Base-by-base conservation (phyloP, 2,113 vertebrate species). In the Pycnonotus jocosus region DNA sequence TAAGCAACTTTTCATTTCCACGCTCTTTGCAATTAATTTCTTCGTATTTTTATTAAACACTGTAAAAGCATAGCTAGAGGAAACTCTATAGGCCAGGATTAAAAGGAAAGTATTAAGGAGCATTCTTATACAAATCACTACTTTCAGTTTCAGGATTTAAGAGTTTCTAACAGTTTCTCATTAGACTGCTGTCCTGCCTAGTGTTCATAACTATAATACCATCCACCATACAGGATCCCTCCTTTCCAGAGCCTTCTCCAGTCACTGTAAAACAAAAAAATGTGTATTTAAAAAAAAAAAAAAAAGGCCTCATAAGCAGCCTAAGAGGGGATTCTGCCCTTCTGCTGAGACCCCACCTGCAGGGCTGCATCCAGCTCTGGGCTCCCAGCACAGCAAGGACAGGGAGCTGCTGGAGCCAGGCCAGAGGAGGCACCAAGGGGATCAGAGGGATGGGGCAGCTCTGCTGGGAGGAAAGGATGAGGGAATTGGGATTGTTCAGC, bases 401-500 rank as follows among this genome's bases (percentile, higher is more conserved):
- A 77, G 15, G 51, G 31, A 58, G 1, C 62, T 60, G 53, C 1
- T 69, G 54, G 18, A 77, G 33, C 21, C 45, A 77, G 45, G 2
- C 37, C 62, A 68, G 33, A 45, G 53, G 7, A 60, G 54, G 12
- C 27, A 60, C 33, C 62, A 3, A 18, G 45, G 19, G 2, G 11
- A 42, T 40, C 44, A 70, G 35, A 50, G 54, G 79, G 54, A 15
- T 50, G 37, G 56, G 61, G 21, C 37, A 83, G 68, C 68, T 64
- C 69, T 73, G 48, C 48, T 19, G 2, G 2, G 40, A 38, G n/a
- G 22, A 23, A 54, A 38, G 48, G 22, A 27, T 72, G 21, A 1
- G 45, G 60, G 10, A 62, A 2, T 0, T 81, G 35, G 54, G 19
- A 2, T 8, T 35, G 19, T 5, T 70, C 31, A 42, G 15, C 0